Conservation (phyloP, 2,888 invertebrate species). For the Dryobotodes eremita region DNA sequence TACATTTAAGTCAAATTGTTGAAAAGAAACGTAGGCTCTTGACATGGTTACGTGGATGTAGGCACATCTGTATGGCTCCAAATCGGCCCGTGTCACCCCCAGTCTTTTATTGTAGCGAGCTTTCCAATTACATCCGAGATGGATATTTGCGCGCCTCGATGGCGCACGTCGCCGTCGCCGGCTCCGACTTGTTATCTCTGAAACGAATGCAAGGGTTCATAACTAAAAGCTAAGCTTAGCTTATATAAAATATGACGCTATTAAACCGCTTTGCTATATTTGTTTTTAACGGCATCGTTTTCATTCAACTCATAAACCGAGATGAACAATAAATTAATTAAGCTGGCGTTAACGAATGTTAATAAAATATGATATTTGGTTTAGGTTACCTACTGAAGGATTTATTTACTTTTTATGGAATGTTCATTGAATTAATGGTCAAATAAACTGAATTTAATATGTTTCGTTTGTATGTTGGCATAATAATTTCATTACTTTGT, state of each 20-base stretch:
- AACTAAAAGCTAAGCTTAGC: constrained; percentile 70
- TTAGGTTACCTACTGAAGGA: constrained; percentile 3
- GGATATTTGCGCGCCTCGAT: constrained; percentile 76
- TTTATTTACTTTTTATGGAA: constrained; percentile 30
- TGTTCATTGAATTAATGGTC: constrained; percentile 21
- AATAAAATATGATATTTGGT: constrained; percentile 50
- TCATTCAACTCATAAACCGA: constrained; percentile 56
- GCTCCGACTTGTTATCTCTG: constrained; percentile 74
- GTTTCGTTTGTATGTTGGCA: neutral
- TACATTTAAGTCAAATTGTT: constrained; percentile 69
- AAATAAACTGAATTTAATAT: neutral
- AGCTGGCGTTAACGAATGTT: constrained; percentile 53
- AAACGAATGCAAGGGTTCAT: constrained; percentile 77
- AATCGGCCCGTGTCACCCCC: constrained; percentile 78
- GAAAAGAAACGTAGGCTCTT: constrained; percentile 65
- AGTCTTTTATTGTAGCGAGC: constrained; percentile 82
- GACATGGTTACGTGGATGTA: constrained; percentile 67
- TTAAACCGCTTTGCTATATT: constrained; percentile 59
- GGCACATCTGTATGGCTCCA: constrained; percentile 73
- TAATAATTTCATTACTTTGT: neutral
- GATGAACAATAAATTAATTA: constrained; percentile 65
- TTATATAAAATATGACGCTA: constrained; percentile 62
- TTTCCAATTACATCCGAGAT: constrained; percentile 84
- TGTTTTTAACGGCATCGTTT: constrained; percentile 59
- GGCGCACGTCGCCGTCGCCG: constrained; percentile 59